Percentiles rank a stretch among this genome's conserved stretches.
These are phyloP conservation scores for Ctenopoma kingsleyae DNA, from an alignment of 2,797 vertebrate genomes.

Conservation along the genomic window DNA sequence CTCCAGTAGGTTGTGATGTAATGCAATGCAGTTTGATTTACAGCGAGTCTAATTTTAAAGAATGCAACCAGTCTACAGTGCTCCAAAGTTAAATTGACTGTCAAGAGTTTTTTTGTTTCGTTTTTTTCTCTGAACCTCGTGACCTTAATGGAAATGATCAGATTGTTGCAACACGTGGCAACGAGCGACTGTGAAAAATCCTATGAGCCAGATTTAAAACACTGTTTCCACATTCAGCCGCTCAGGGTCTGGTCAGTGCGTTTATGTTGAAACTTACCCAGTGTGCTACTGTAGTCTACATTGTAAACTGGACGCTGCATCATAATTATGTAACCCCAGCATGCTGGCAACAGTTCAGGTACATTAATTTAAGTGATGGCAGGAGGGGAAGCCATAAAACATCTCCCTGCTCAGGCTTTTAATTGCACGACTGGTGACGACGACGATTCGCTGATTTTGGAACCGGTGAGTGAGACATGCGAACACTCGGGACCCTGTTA, in stretches of 20 bases:
- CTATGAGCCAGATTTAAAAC: background rate
- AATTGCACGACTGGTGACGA: too few species aligned
- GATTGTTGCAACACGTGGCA: constrained; percentile 21
- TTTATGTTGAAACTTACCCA: background rate
- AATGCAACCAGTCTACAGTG: too few species aligned
- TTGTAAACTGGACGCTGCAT: constrained; percentile 39
- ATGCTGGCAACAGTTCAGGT: background rate
- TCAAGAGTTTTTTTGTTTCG: background rate
- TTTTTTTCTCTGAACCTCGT: background rate
- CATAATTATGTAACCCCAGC: constrained; percentile 64
- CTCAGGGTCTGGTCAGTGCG: background rate
- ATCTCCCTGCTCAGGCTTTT: background rate
- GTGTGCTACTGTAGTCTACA: background rate
- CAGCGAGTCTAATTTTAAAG: too few species aligned
- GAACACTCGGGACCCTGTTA: constrained; percentile 9
- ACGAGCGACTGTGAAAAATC: background rate
- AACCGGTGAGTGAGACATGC: background rate
- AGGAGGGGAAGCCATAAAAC: constrained; percentile 4
- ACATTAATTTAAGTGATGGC: background rate
- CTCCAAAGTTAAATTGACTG: too few species aligned
- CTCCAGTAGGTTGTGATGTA: too few species aligned
- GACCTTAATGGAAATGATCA: background rate
- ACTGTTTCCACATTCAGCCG: background rate
- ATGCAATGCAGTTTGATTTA: too few species aligned
- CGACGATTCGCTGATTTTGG: background rate